A percentile compares a stretch with the other conserved stretches of the same genome.
Evolutionary conservation across 2,888 invertebrate species (phyloP).

Genomic region (Pteria penguin): DNA sequence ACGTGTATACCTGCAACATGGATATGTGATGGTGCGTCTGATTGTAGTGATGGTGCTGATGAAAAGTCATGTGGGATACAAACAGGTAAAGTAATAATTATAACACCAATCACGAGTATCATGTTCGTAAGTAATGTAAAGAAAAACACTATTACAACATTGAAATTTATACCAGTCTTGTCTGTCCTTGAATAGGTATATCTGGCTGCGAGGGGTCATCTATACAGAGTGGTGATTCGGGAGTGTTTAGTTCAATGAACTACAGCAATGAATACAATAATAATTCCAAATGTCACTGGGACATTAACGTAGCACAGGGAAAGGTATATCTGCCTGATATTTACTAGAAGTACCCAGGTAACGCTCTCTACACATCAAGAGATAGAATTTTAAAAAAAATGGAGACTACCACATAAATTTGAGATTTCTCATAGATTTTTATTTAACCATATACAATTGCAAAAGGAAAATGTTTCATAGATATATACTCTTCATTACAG

Average conservation of each 20-base stretch:
- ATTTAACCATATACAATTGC: no score
- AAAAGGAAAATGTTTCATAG: no score
- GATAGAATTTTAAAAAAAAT: no score
- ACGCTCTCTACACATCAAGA: no score
- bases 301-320: slow-evolving; percentile 37
- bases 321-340: slow-evolving; percentile 17
- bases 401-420: no score
- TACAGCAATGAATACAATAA: slow-evolving; percentile 36
- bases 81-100: slow-evolving; percentile 21
- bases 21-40: slow-evolving; percentile 35
- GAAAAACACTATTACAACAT: no score
- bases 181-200: slow-evolving; percentile 12
- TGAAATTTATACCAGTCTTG: no score
- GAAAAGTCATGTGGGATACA: slow-evolving; percentile 15
- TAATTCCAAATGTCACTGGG: slow-evolving; percentile 40
- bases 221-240: slow-evolving; percentile 39
- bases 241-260: slow-evolving; percentile 30
- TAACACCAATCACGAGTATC: no score
- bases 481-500: no score
- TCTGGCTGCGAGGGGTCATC: slow-evolving; percentile 34
- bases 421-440: no score
- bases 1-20: slow-evolving; percentile 23
- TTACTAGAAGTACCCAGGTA: no score
- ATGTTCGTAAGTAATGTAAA: no score
- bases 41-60: slow-evolving; percentile 25